Evolutionary conservation across 2,113 vertebrate species (phyloP), one percentile per base, ranked within the genome.

Genomic region (Pogonocichla stellata): DNA sequence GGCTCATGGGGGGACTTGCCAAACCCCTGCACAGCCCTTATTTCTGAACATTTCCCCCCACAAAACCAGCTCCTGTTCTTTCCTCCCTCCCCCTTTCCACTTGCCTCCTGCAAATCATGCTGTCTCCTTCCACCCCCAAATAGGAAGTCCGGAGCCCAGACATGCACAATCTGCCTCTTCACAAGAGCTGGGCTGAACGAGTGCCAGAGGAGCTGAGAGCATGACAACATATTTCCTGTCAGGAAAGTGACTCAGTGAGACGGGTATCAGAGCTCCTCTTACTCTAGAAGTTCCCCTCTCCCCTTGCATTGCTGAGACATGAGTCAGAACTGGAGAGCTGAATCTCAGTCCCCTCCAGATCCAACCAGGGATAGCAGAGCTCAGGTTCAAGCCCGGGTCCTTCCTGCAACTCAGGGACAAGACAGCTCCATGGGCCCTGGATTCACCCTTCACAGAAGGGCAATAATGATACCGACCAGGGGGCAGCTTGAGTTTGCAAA

Each of bases 201-300:
- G 86, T 93, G 97, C 97, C 98, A 98, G 96, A 94, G 91, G 95
- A 97, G 92, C 95, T 33, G 90, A 6, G 73, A 96, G 94, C 81
- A 96, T 98, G 97, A 98, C 97, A 98, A 87, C 97, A 97, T 96
- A 97, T 95, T 98, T 98, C 97, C 97, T 98, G 97, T 96, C 93
- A 94, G 94, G 79, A 82, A 83, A 92, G 92, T 97, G 97, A 98
- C 96, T 97, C 97, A 98, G 93, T 95, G 94, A 88, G 89, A 92
- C 0, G 90, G 69, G 94, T 95, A 97, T 96, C 94, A 97, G 92
- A 97, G 91, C 92, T 97, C 40, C 90, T 95, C 96, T 98, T 91
- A 96, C 97, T 97, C 81, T 33, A 94, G 74, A 95, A 94, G 89
- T 80, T 96, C 90, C 87, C 84, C 65, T 95, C 95, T 94, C 65